These are phyloP conservation scores for Pentalonia nigronervosa DNA, from an alignment of 1,140 invertebrate species.

Conservation along the genomic window DNA sequence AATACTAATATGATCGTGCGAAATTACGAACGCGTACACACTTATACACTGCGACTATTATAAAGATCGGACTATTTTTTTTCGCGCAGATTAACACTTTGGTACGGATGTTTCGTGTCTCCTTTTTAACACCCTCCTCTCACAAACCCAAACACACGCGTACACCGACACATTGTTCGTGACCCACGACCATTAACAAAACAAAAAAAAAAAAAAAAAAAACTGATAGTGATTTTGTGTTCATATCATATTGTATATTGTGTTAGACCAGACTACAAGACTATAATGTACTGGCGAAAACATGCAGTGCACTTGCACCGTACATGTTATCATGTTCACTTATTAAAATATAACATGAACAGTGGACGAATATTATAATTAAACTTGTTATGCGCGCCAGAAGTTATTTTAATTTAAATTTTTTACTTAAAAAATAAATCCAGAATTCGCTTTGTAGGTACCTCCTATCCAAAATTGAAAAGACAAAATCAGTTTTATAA, in stretches of 20 bases:
- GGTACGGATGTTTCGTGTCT: neutral
- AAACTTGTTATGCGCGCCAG: neutral
- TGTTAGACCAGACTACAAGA: neutral
- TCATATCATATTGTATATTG: neutral
- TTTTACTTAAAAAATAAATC: neutral
- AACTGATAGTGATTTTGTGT: neutral
- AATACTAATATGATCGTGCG: neutral
- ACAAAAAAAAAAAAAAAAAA: neutral
- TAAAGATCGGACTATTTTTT: neutral
- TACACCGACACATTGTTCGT: neutral
- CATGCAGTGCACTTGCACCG: neutral
- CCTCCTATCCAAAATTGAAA: neutral
- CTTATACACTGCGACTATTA: neutral
- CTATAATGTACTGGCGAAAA: neutral
- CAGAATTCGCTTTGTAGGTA: neutral
- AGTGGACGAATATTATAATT: neutral
- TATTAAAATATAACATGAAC: neutral
- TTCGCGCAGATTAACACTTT: neutral
- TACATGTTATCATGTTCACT: neutral
- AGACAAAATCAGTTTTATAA: neutral
- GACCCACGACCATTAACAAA: neutral
- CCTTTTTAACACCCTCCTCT: no score
- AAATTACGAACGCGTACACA: neutral
- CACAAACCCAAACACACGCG: no score
- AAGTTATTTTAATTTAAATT: neutral